Conservation (phyloP, 30 jellyfish, hydroid and myxozoan species). For the Phacellophora camtschatica region DNA sequence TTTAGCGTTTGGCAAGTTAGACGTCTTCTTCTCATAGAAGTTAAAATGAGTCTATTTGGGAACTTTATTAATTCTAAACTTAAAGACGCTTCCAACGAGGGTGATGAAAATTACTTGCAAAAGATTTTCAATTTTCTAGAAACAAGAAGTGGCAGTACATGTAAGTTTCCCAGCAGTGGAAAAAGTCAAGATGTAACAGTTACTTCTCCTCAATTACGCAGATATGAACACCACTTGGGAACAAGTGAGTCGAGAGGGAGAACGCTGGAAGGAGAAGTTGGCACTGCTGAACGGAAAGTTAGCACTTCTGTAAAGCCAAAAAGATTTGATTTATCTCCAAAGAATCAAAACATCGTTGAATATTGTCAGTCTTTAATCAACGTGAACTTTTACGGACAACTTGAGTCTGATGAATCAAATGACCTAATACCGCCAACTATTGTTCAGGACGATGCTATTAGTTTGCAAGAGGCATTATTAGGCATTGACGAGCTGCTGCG, state of each 20-base stretch:
- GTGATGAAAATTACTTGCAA: background rate
- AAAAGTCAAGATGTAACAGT: no score
- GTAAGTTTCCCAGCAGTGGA: no score
- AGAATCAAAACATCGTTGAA: constrained; percentile 49
- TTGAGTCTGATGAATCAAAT: background rate
- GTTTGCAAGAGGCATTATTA: constrained; percentile 46
- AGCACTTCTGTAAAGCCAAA: background rate
- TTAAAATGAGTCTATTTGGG: background rate
- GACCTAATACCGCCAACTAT: constrained; percentile 50
- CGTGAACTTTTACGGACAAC: constrained; percentile 64
- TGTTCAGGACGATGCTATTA: background rate
- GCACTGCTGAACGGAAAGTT: background rate
- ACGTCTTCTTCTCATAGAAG: no score
- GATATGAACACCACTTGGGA: background rate
- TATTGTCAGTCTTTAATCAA: constrained; percentile 72
- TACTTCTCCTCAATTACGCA: background rate
- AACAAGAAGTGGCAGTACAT: background rate
- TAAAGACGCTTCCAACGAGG: background rate
- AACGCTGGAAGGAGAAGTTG: background rate
- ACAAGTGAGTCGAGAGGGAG: background rate
- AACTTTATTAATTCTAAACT: background rate
- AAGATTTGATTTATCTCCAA: constrained; percentile 71
- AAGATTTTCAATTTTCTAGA: background rate
- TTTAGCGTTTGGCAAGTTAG: no score
- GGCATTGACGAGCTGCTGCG: constrained; percentile 68